Evolutionary conservation across 2,888 invertebrate species (phyloP).

Genomic region (Gari tellinella): DNA sequence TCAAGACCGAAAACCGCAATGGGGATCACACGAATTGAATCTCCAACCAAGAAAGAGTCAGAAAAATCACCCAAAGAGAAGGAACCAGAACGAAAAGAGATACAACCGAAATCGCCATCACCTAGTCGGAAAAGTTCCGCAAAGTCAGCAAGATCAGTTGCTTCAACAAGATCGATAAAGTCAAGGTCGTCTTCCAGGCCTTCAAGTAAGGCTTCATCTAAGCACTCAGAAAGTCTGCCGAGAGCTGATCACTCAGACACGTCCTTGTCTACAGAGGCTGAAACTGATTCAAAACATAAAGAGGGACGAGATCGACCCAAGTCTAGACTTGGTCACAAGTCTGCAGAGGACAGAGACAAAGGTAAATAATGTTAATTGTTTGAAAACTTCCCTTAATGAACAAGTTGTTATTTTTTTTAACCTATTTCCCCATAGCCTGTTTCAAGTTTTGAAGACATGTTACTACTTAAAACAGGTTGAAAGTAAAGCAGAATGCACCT

Average conservation of each 20-base stretch:
- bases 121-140: conserved; percentile 47
- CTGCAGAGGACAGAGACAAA: conserved; percentile 13
- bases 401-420: too few species aligned
- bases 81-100: not conserved
- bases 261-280: too few species aligned
- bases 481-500: too few species aligned
- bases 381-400: too few species aligned
- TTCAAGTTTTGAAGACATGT: too few species aligned
- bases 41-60: not conserved
- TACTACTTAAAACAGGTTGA: too few species aligned
- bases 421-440: too few species aligned
- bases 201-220: conserved; percentile 31
- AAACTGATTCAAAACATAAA: conserved; percentile 22
- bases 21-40: not conserved
- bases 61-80: not conserved
- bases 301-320: conserved; percentile 66
- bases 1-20: conserved; percentile 29
- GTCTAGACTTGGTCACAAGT: conserved; percentile 62
- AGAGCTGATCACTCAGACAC: not conserved
- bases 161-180: conserved; percentile 32
- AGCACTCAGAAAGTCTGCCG: conserved; percentile 8
- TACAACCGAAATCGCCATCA: conserved; percentile 26
- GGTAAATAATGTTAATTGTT: conserved; percentile 4
- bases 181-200: conserved; percentile 32
- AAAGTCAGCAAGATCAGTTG: conserved; percentile 13